phyloP scores from a whole-genome alignment of 2,797 vertebrate genomes.

The Adelosebastes latens region DNA sequence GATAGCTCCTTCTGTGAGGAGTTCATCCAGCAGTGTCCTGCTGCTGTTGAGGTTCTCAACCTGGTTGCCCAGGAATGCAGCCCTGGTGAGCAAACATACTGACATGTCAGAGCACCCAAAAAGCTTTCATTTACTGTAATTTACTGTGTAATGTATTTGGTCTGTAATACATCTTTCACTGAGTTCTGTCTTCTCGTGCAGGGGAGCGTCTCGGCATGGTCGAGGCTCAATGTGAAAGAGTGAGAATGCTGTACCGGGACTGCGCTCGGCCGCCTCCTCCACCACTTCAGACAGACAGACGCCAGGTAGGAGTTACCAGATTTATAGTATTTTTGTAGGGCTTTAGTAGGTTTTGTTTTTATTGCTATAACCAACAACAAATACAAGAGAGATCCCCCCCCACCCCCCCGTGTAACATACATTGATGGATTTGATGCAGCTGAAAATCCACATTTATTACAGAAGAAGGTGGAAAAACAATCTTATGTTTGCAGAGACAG shows the following conservation, averaged over 20 bases:
- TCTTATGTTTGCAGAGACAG: neutral
- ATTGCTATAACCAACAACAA: neutral
- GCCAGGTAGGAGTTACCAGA: slow-evolving; percentile 85
- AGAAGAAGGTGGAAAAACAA: neutral
- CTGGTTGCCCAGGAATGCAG: slow-evolving; percentile 98
- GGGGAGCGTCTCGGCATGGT: slow-evolving; percentile 95
- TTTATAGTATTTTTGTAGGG: neutral
- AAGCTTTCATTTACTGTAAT: neutral
- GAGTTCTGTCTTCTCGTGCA: slow-evolving; percentile 62
- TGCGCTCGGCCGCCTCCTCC: slow-evolving; percentile 97
- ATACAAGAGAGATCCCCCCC: neutral
- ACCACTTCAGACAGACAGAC: slow-evolving; percentile 93
- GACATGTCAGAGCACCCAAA: neutral
- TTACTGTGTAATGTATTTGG: neutral
- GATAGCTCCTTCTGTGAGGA: slow-evolving; percentile 99
- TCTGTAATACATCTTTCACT: neutral
- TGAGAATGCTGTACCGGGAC: slow-evolving; percentile 97
- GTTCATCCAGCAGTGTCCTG: slow-evolving; percentile 98
- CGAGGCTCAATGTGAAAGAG: slow-evolving; percentile 94
- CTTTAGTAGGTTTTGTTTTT: neutral
- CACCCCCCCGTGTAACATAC: neutral
- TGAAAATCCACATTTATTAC: neutral
- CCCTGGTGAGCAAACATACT: slow-evolving; percentile 85
- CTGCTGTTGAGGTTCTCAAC: slow-evolving; percentile 97
- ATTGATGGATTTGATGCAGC: neutral